Base-by-base conservation (phyloP, 2,888 invertebrate species). In the Euclidia mi region DNA sequence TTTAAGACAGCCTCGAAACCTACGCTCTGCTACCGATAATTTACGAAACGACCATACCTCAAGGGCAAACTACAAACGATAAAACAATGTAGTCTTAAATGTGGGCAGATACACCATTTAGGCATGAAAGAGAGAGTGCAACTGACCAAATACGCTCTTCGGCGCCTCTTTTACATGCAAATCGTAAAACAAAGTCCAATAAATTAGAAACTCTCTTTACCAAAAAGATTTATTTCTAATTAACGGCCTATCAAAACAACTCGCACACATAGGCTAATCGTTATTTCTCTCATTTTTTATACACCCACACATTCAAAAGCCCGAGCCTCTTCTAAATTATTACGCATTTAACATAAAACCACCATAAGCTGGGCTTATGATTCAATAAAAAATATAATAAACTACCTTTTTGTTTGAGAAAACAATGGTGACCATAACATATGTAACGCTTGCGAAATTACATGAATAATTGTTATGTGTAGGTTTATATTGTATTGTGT, bases 341-440 rank as follows among this genome's bases (percentile, higher is more conserved):
- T 28, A 11, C 17, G 34, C 50, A 58, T 31, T 71, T 68, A 56
- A 41, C 58, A 73, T 67, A 65, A 62, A 58, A 61, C 17, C 41
- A 34, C 60, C 50, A 70, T 67, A 61, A 63, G 70, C 64, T 65
- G 59, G 45, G 64, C 68, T 62, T 69, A 63, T 58, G 56, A 55
- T 50, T 71, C 57, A 55, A 71, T 63, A 68, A 63, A 70, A 59
- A 59, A 67, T 41, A 56, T 15, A 53, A 47, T 59, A 68, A 58
- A 56, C 34, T 44, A 29, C 34, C 38, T 41, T 70, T 71, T 66
- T 63, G 57, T 56, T 62, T 44, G 37, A 18, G 47, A 47, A 71
- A 64, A 76, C 76, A 78, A 78, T 74, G 68, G 71, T 12, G n/a
- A 45, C 35, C 20, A 31, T 14, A 28, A 28, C 28, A 41, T 63